These are phyloP conservation scores for Bos taurus DNA, from an alignment of 2,113 vertebrate species.

Conservation along the genomic window ARS-UCD2.0 NC_037331.1:68944001-68944500, in stretches of 20 bases:
- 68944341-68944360: background rate
- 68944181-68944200: background rate
- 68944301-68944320: background rate
- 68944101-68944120: background rate
- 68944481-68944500: slow-evolving; percentile 37
- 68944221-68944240: background rate
- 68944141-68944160: background rate
- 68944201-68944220: background rate
- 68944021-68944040: background rate
- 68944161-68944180: background rate
- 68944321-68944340: background rate
- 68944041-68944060: background rate
- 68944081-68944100: slow-evolving; percentile 26
- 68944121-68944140: background rate
- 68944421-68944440: slow-evolving; percentile 9
- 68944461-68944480: slow-evolving; percentile 6
- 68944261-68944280: background rate
- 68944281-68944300: background rate
- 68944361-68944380: background rate
- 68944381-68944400: background rate
- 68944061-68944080: slow-evolving; percentile 46
- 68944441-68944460: background rate
- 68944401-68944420: background rate
- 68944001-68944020: background rate
- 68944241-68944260: background rate